Evolutionary conservation across 2,113 vertebrate genomes (phyloP).

Genomic region (Felis chaus): DNA sequence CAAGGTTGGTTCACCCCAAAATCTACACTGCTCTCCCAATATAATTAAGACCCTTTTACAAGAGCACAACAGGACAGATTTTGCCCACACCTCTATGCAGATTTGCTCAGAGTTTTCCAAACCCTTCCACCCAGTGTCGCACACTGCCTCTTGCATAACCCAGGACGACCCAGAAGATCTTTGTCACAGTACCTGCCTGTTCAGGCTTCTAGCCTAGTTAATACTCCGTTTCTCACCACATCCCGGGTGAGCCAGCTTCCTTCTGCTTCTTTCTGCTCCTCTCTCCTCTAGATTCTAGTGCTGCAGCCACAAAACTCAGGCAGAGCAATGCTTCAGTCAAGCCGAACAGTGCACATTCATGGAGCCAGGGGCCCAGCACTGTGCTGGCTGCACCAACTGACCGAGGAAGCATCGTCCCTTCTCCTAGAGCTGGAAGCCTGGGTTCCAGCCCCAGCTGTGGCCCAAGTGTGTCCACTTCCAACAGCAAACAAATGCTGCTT

Average conservation of each 20-base stretch:
- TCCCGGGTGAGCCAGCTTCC: not conserved
- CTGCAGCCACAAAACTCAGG: not conserved
- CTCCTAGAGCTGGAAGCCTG: not conserved
- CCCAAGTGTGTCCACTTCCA: not conserved
- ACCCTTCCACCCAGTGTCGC: not conserved
- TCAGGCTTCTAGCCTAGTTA: not conserved
- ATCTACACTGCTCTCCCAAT: not conserved
- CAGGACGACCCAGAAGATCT: not conserved
- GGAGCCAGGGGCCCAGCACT: not conserved
- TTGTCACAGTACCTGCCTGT: not conserved
- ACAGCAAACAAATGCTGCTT: not conserved
- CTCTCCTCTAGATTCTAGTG: not conserved
- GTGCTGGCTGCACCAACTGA: not conserved
- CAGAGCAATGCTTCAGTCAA: not conserved
- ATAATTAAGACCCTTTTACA: not conserved
- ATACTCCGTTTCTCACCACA: not conserved
- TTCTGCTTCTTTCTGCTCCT: too few relatives aligned
- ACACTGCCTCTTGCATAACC: not conserved
- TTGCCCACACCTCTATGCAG: not conserved
- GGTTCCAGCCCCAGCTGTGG: not conserved
- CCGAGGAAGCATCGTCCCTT: not conserved
- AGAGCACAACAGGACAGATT: not conserved
- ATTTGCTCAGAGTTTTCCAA: not conserved
- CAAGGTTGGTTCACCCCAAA: not conserved
- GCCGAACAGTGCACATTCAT: not conserved